Conservation (phyloP, 2,888 invertebrate species). For the Tholera decimalis region DNA sequence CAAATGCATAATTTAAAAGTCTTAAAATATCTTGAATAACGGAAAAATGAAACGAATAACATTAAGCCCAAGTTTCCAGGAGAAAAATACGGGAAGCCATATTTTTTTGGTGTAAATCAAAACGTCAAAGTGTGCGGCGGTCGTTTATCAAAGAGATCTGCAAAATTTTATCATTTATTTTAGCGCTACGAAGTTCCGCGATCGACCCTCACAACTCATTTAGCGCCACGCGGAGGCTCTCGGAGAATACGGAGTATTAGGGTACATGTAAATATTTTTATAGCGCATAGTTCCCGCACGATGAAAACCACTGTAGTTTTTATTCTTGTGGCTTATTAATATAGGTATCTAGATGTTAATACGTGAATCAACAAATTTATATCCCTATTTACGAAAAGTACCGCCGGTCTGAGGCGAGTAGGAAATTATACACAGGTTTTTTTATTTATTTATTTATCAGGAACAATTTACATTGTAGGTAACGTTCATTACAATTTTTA, state of each 20-base stretch:
- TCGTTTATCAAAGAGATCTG: slow-evolving; percentile 53
- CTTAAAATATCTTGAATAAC: slow-evolving; percentile 6
- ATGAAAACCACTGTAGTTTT: not conserved
- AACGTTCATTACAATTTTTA: no score
- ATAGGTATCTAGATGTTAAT: no score
- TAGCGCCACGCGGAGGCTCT: slow-evolving; percentile 2
- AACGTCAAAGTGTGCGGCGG: slow-evolving; percentile 30
- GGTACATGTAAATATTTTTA: slow-evolving; percentile 4
- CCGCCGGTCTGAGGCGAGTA: no score
- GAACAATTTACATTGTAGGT: no score
- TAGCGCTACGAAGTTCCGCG: slow-evolving; percentile 30
- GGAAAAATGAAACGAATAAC: slow-evolving; percentile 16
- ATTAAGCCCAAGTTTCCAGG: slow-evolving; percentile 10
- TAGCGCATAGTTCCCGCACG: not conserved
- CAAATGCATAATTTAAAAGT: no score
- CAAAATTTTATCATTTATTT: slow-evolving; percentile 58
- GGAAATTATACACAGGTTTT: no score
- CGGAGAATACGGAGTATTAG: not conserved
- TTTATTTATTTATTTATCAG: no score
- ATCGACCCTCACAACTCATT: slow-evolving; percentile 51
- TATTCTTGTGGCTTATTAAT: not conserved
- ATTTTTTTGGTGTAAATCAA: slow-evolving; percentile 53
- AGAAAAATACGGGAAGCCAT: slow-evolving; percentile 19
- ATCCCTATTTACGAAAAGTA: no score
- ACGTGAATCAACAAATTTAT: no score